A percentile compares a stretch with the other conserved stretches of the same genome.
These are phyloP conservation scores for Metacarcinus magister DNA, from an alignment of 2,888 invertebrate genomes.

Conservation along the genomic window DNA sequence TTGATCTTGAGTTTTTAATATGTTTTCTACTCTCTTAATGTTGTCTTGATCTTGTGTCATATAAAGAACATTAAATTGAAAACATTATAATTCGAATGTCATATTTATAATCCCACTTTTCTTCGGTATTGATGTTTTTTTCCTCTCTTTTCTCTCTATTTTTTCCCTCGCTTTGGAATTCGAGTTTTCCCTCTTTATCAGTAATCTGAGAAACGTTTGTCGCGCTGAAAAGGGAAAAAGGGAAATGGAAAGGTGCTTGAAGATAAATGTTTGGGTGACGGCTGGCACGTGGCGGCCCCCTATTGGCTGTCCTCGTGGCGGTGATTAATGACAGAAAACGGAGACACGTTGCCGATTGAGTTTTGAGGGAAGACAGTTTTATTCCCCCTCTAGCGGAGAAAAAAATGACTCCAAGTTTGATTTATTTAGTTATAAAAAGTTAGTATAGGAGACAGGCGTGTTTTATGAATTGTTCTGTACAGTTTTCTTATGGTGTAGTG, in stretches of 20 bases:
- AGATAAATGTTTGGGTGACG: constrained; percentile 67
- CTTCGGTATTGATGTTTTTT: neutral
- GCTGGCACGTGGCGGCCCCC: constrained; percentile 58
- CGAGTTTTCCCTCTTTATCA: neutral
- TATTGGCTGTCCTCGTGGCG: constrained; percentile 51
- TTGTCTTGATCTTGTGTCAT: neutral
- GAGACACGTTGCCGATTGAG: constrained; percentile 56
- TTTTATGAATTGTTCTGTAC: neutral
- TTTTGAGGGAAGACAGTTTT: constrained; percentile 13
- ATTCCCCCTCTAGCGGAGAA: neutral
- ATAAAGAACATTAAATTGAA: neutral
- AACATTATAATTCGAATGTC: neutral
- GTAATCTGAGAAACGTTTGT: neutral
- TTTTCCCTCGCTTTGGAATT: neutral
- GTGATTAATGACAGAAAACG: constrained; percentile 72
- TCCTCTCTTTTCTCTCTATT: constrained; percentile 12
- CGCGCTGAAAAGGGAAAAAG: neutral
- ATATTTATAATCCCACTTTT: neutral
- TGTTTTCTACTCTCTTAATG: neutral
- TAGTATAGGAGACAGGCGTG: neutral
- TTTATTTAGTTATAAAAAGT: neutral
- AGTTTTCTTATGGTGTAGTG: neutral
- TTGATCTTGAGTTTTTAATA: neutral
- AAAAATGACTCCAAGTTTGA: constrained; percentile 31
- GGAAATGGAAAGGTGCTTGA: constrained; percentile 60